A percentile compares a stretch with the other conserved stretches of the same genome.
These are phyloP conservation scores for Coendou prehensilis DNA, from an alignment of 2,797 vertebrate genomes.

Conservation along the genomic window DNA sequence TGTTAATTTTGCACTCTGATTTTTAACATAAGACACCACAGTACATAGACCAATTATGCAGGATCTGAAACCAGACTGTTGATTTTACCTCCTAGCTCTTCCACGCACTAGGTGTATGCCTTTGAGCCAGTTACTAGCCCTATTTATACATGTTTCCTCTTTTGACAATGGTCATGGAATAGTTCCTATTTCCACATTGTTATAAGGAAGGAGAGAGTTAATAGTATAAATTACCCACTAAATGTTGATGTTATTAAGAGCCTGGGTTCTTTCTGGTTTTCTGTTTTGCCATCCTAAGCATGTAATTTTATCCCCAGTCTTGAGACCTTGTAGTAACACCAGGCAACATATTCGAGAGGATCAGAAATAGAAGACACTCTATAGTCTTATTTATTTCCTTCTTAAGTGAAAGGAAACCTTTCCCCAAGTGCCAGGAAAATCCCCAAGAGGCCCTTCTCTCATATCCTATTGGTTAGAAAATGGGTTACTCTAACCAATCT, in stretches of 20 bases:
- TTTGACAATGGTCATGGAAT: conserved; percentile 51
- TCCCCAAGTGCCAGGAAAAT: not conserved
- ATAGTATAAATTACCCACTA: not conserved
- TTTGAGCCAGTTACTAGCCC: not conserved
- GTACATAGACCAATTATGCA: not conserved
- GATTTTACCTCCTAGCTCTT: not conserved
- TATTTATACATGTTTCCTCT: not conserved
- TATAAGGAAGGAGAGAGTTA: conserved; percentile 40
- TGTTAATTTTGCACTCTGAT: conserved; percentile 29
- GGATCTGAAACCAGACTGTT: not conserved
- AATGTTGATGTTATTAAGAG: conserved; percentile 5
- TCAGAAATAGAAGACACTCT: conserved; percentile 18
- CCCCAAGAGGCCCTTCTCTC: not conserved
- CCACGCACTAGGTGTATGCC: not conserved
- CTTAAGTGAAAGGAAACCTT: conserved; percentile 39
- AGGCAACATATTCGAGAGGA: not conserved
- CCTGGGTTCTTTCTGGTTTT: not conserved
- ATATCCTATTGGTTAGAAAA: conserved; percentile 31
- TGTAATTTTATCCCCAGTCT: conserved; percentile 17
- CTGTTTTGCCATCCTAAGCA: conserved; percentile 3
- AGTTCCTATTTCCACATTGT: not conserved
- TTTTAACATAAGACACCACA: not conserved
- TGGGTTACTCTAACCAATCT: not conserved
- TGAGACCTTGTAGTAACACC: not conserved
- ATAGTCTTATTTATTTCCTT: not conserved